Base-by-base conservation (phyloP, 1,140 invertebrate species). In the Fopius arisanus region DNA sequence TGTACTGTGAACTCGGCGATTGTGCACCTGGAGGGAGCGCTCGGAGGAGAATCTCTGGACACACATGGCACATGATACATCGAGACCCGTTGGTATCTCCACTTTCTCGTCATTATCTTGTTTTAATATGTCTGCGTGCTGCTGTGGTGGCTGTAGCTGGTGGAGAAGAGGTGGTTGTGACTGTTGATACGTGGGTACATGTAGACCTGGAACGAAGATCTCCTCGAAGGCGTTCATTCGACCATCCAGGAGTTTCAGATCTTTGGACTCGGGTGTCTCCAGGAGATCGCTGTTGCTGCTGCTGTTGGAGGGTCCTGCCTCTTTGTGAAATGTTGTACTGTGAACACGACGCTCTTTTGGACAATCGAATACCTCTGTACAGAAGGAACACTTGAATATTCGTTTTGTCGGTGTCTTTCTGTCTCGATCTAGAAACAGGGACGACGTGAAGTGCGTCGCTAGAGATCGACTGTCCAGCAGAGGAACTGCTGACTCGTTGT, bases 311-410 rank as follows among this genome's bases (percentile, higher is more conserved):
- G 87, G 83, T 21, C 85, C 83, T 83, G 91, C 78, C 80, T 89
- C 77, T 84, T 87, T 78, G 84, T 89, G 87, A 9, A 86, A 75
- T 31, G 88, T 83, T 19, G 85, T 87, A 75, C 89, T 89, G 78
- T 94, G 92, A 19, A 92, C 88, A 41, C 92, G 84, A 37, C 92
- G 85, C 78, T 93, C 92, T 72, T 92, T 92, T 0, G 91, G 88
- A 31, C 91, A 91, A 16, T 90, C 88, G 77, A 93, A 93, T 14
- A 89, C 88, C 73, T 90, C 89, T 1, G 88, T 88, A 78, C 93
- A 94, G 69, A 89, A 85, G 0, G 88, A 82, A 79, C 91, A 92
- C 70, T 90, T 91, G 78, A 90, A 91, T n/a, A 81, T 81, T 31
- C 84, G 72, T 51, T 83, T 83, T 0, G 85, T 87, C 4, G 87